These are phyloP conservation scores for Puffinus mauretanicus DNA, from an alignment of 2,113 vertebrate genomes.

Conservation along the genomic window DNA sequence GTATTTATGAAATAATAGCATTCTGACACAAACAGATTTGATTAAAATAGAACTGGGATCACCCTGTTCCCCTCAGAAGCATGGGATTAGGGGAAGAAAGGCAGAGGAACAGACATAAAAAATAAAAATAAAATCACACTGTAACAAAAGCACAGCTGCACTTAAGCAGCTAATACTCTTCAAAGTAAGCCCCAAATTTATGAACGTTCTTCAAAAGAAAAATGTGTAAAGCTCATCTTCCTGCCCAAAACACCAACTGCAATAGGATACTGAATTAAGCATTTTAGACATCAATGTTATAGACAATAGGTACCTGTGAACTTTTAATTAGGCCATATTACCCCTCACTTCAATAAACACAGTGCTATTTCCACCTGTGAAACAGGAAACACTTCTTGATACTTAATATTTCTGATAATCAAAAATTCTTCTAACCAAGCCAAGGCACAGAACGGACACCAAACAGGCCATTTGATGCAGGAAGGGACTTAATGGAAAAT, in stretches of 20 bases:
- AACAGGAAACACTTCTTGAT: not conserved
- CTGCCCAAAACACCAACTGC: not conserved
- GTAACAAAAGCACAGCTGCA: not conserved
- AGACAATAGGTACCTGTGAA: not conserved
- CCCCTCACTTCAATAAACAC: not conserved
- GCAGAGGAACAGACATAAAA: not conserved
- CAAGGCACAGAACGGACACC: not conserved
- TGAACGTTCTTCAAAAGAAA: not conserved
- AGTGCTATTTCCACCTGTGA: not conserved
- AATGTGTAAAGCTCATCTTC: not conserved
- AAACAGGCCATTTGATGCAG: not conserved
- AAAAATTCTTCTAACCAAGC: not conserved
- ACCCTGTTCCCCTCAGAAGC: not conserved
- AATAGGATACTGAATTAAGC: not conserved
- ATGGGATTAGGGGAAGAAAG: not conserved
- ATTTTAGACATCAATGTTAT: not conserved
- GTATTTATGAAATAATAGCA: not conserved
- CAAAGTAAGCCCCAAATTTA: not conserved
- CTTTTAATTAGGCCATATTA: not conserved
- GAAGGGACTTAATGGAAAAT: not conserved
- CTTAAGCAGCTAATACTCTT: not conserved
- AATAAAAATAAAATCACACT: not conserved
- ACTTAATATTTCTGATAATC: not conserved
- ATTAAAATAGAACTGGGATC: not conserved
- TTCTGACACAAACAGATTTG: not conserved